Evolutionary conservation across 64 coral and sea anemone genomes (phyloP), one percentile per base, ranked within the genome.

Genomic region (Montipora sp.): DNA sequence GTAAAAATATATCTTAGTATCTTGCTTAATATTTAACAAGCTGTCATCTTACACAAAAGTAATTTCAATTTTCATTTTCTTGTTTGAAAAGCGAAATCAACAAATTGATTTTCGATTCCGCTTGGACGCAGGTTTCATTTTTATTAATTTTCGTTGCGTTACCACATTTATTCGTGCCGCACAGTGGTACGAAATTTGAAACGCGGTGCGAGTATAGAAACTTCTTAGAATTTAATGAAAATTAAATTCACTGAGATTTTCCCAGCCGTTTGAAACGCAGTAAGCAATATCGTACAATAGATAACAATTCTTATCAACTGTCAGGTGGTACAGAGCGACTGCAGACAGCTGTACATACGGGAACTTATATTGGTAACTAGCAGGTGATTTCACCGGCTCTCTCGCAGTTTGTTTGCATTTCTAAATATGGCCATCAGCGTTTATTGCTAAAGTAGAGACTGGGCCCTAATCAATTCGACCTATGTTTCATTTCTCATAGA

Each of bases 51-150:
- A 70, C 82, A 85, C 82, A 85, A 85, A 85, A 72, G 82, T 85
- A 85, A 85, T 85, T 85, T 85, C 82, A 85, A 85, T 85, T 85
- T 85, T 85, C 82, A 84, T 84, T 84, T 84, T 84, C 80, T 68
- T 84, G 82, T 85, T 85, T 85, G 82, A 85, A 85, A 85, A 85
- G 82, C 82, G 65, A 85, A 85, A 85, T 50, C 61, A 78, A 21
- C 61, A 85, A 85, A 71, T 85, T 70, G 61, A 71, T 85, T 49
- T 36, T 72, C 61, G 65, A 85, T 72, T 71, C 65, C 82, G 61
- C 71, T 67, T 63, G 82, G 63, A 85, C 70, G 60, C 44, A 71
- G 51, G 45, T 8, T 85, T 85, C 61, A 46, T 70, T 83, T 83
- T 85, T 50, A 85, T 85, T 71, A 68, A 18, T 50, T 49, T 71